Base-by-base conservation (phyloP, 2,888 invertebrate genomes). In the Dexiosoma caninum region DNA sequence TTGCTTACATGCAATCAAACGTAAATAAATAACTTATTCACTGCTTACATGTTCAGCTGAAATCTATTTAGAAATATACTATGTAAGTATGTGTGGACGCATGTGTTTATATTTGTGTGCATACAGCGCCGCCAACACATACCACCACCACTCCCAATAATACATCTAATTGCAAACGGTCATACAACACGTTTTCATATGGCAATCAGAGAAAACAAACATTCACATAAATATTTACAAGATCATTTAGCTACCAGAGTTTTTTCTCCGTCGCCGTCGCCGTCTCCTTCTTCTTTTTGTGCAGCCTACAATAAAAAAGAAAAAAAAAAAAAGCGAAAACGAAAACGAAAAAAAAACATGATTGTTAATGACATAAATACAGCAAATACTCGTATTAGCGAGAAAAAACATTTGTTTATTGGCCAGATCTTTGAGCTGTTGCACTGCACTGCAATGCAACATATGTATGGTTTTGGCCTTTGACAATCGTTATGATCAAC, bases 191-290 rank as follows among this genome's bases (percentile, higher is more conserved):
- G 46, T 44, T 51, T 21, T 42, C 57, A 10, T n/a, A n/a, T 37
- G n/a, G 44, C 40, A 53, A 51, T 51, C 66, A 66, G 12, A 40
- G 37, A 10, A 46, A 59, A 71, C 51, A 42, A 62, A 67, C 71
- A 71, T 64, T 57, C 57, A 44, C 59, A 62, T 51, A 81, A 77
- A 72, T 77, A 81, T 77, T 77, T 77, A 81, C 77, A 77, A 81
- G 62, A 81, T 77, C 67, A 74, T 81, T 77, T 77, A 53, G 69
- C 59, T 37, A 51, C 6, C 40, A 32, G 51, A n/a, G 16, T 37
- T 44, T 6, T 51, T 35, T n/a, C n/a, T n/a, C n/a, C n/a, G n/a
- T n/a, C n/a, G n/a, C n/a, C n/a, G n/a, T n/a, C n/a, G n/a, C n/a
- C n/a, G 27, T 16, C 8, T 66, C n/a, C 21, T 53, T 62, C 2